These are phyloP conservation scores for Parauchenoglanis ngamensis DNA, from an alignment of 2,797 vertebrate genomes.

Conservation along the genomic window DNA sequence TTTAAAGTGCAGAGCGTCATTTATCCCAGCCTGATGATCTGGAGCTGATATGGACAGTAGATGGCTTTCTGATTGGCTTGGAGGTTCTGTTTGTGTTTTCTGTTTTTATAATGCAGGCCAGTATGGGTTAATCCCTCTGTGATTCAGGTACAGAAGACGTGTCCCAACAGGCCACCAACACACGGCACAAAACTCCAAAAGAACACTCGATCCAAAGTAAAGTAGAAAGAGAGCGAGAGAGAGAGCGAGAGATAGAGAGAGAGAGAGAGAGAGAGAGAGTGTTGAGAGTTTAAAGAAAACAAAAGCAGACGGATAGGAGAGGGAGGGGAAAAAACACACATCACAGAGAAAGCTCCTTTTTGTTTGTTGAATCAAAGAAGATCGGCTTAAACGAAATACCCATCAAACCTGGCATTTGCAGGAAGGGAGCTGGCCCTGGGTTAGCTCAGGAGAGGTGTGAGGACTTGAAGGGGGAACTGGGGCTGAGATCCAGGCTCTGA, in stretches of 20 bases:
- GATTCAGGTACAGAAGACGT: conserved; percentile 73
- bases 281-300: conserved; percentile 73
- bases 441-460: conserved; percentile 50
- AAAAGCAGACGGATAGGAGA: conserved; percentile 62
- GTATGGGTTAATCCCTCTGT: conserved; percentile 73
- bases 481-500: conserved; percentile 33
- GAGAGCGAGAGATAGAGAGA: conserved; percentile 19
- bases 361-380: conserved; percentile 73
- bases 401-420: conserved; percentile 70
- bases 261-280: conserved; percentile 23
- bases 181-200: conserved; percentile 59
- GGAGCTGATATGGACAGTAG: conserved; percentile 43
- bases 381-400: conserved; percentile 67
- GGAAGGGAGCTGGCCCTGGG: conserved; percentile 32
- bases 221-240: conserved; percentile 35
- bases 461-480: conserved; percentile 19
- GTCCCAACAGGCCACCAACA: conserved; percentile 74
- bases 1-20: conserved; percentile 29
- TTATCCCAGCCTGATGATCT: conserved; percentile 21
- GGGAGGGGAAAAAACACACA: conserved; percentile 64
- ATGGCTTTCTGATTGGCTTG: conserved; percentile 38
- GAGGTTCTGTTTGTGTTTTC: conserved; percentile 55
- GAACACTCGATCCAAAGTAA: conserved; percentile 57
- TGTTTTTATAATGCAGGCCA: conserved; percentile 48
- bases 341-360: conserved; percentile 70